phyloP scores from a whole-genome alignment of 2,888 invertebrate genomes.

The Sabellastarte sp. region DNA sequence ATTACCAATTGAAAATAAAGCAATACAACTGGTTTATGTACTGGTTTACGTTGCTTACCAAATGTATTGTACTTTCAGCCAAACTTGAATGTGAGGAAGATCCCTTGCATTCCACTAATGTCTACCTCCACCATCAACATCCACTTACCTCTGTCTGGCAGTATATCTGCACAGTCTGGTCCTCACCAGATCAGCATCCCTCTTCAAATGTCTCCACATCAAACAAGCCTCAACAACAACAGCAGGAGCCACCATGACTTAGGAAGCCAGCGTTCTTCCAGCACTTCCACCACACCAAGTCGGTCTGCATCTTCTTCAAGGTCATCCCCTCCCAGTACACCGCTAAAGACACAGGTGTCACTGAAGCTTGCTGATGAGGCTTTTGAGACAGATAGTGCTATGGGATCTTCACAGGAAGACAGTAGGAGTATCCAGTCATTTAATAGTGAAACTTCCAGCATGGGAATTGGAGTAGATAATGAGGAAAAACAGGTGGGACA shows the following conservation, averaged over 20 bases:
- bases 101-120: background rate
- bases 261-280: background rate
- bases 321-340: background rate
- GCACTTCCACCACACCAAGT: background rate
- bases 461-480: background rate
- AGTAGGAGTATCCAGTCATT: background rate
- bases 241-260: too few species aligned
- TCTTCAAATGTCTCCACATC: background rate
- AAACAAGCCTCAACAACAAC: background rate
- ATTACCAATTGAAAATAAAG: too few species aligned
- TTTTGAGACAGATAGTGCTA: background rate
- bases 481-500: background rate
- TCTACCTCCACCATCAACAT: conserved; percentile 3
- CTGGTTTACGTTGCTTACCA: too few species aligned
- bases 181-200: background rate
- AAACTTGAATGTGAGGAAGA: background rate
- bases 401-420: background rate
- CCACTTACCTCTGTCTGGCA: background rate
- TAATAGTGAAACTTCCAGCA: background rate
- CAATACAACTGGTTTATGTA: too few species aligned
- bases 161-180: background rate
- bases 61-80: too few species aligned
- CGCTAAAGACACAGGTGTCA: background rate
- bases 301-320: background rate
- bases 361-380: background rate